These are phyloP conservation scores for Drosophila sproati DNA, from an alignment of 1,140 invertebrate genomes.

Conservation along the genomic window DNA sequence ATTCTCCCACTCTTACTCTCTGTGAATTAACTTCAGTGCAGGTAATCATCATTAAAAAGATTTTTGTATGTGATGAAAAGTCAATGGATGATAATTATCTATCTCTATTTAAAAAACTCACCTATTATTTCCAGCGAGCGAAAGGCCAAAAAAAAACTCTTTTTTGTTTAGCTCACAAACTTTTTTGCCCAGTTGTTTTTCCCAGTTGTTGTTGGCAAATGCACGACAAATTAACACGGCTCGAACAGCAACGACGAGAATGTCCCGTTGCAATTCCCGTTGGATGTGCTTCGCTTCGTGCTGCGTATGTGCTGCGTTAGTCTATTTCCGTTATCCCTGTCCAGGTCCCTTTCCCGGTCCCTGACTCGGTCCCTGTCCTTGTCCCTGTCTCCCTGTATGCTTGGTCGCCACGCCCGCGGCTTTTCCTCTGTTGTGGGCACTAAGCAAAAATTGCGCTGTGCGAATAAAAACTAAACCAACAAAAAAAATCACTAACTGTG, in stretches of 20 bases:
- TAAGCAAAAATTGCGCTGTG: slow-evolving; percentile 28
- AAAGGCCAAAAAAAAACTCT: background rate
- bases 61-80: no score
- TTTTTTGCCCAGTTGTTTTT: slow-evolving; percentile 54
- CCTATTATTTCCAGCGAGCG: background rate
- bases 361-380: background rate
- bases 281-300: background rate
- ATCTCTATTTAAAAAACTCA: background rate
- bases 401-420: slow-evolving; percentile 72
- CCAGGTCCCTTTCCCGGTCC: background rate
- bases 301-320: background rate
- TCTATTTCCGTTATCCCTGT: background rate
- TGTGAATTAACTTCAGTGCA: no score
- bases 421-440: slow-evolving; percentile 20
- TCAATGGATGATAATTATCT: no score
- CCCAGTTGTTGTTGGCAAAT: slow-evolving; percentile 54
- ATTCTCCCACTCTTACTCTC: no score
- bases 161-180: slow-evolving; percentile 10
- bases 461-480: slow-evolving; percentile 61
- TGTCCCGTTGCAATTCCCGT: slow-evolving; percentile 42
- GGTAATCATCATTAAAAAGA: no score
- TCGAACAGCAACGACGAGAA: slow-evolving; percentile 56
- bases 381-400: slow-evolving; percentile 21
- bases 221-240: slow-evolving; percentile 78
- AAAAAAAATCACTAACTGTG: slow-evolving; percentile 8